A percentile compares a stretch with the other conserved stretches of the same genome.
phyloP scores from a whole-genome alignment of 2,888 invertebrate species.

The Ophioninae sp. region DNA sequence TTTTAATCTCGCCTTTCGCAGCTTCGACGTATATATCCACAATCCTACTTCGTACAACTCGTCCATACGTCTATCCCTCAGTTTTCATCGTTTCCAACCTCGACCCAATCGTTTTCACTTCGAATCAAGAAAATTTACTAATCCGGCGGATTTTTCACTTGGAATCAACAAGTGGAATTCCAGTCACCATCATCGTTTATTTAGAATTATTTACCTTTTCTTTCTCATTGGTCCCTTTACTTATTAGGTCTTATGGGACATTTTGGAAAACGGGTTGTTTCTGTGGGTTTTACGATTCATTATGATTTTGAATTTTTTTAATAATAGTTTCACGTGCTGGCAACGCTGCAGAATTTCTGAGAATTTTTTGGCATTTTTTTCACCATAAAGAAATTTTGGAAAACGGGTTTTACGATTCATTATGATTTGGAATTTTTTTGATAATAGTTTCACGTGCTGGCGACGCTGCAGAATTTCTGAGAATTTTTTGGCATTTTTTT shows the following conservation, averaged over 20 bases:
- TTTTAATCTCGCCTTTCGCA: conserved; percentile 78
- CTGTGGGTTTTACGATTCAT: background rate
- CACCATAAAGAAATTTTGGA: too few relatives aligned
- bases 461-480: too few relatives aligned
- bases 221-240: background rate
- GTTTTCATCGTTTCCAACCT: background rate
- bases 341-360: too few relatives aligned
- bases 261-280: background rate
- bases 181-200: background rate
- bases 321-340: too few relatives aligned
- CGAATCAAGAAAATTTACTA: background rate
- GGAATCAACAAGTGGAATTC: background rate
- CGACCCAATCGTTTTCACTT: too few relatives aligned
- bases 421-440: too few relatives aligned
- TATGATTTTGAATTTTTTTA: too few relatives aligned
- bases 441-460: too few relatives aligned
- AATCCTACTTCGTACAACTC: conserved; percentile 2
- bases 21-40: conserved; percentile 34
- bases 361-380: too few relatives aligned
- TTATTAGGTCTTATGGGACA: background rate
- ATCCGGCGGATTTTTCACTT: background rate
- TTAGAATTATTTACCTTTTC: background rate
- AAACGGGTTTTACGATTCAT: too few relatives aligned
- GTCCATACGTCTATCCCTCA: background rate
- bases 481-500: too few relatives aligned